These are phyloP conservation scores for Calyptomena viridis DNA, from an alignment of 2,113 vertebrate species.

Conservation along the genomic window DNA sequence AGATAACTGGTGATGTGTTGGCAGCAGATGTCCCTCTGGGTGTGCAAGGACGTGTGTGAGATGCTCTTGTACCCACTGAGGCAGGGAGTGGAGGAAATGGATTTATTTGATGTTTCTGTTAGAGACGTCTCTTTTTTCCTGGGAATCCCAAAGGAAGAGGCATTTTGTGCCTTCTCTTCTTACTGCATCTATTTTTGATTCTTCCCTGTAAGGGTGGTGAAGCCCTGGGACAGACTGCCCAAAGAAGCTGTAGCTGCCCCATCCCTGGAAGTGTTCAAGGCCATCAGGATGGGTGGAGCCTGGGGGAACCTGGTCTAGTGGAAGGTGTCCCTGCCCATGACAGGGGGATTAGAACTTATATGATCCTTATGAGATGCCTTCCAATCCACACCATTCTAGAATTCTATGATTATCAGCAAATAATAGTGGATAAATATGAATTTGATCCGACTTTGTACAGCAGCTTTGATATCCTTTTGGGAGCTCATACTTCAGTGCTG, in stretches of 20 bases:
- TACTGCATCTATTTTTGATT: not conserved
- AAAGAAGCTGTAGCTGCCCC: not conserved
- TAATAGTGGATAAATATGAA: not conserved
- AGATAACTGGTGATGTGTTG: not conserved
- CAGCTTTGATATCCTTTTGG: not conserved
- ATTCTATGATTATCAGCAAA: not conserved
- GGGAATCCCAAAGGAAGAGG: not conserved
- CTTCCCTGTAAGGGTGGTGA: not conserved
- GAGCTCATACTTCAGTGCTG: not conserved
- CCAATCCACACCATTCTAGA: not conserved
- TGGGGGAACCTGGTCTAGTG: not conserved
- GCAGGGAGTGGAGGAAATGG: not conserved
- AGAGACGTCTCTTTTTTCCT: not conserved
- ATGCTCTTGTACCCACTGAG: not conserved
- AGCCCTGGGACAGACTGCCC: not conserved
- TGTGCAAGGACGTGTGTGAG: not conserved
- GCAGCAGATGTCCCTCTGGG: not conserved
- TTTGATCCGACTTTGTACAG: not conserved
- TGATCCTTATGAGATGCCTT: not conserved
- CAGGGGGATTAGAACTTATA: not conserved
- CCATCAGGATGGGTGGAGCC: not conserved
- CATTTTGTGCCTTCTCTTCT: not conserved
- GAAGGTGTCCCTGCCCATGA: not conserved
- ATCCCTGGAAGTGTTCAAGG: not conserved
- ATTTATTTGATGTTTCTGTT: not conserved